phyloP scores from a whole-genome alignment of 2,888 invertebrate genomes.

The Amphimallon solstitiale region DNA sequence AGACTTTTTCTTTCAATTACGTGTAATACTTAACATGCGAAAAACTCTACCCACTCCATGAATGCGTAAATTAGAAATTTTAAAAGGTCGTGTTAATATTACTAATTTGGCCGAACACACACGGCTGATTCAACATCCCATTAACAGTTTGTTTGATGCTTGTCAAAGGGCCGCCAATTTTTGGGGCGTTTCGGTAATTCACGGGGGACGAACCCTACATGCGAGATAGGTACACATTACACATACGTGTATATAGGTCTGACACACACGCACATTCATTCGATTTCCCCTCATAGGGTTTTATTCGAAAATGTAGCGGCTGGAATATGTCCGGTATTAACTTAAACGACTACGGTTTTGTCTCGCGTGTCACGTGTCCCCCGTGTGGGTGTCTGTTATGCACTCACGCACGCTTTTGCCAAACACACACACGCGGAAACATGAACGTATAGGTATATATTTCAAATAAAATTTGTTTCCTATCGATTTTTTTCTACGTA shows the following conservation, averaged over 20 bases:
- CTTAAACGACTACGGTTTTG: conserved; percentile 30
- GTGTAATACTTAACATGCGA: too few relatives aligned
- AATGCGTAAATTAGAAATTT: conserved; percentile 16
- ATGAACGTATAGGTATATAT: background rate
- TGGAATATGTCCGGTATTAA: conserved; percentile 30
- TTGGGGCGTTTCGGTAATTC: conserved; percentile 23
- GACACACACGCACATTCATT: conserved; percentile 7
- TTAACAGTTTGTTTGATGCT: conserved; percentile 33
- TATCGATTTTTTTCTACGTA: background rate
- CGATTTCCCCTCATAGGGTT: conserved; percentile 21
- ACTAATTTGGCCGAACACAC: conserved; percentile 6
- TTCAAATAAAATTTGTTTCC: background rate
- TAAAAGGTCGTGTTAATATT: conserved; percentile 4
- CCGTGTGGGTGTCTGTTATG: background rate
- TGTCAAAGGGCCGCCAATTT: conserved; percentile 26
- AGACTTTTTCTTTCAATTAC: too few relatives aligned
- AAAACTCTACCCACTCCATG: background rate
- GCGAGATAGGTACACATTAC: too few relatives aligned
- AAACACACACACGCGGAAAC: background rate
- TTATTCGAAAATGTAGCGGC: conserved; percentile 21
- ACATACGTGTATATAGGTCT: too few relatives aligned
- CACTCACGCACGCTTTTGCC: background rate
- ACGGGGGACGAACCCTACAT: background rate
- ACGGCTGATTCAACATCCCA: conserved; percentile 19
- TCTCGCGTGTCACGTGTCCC: conserved; percentile 24